phyloP scores from a whole-genome alignment of 2,113 vertebrate species.

The Antennarius striatus region DNA sequence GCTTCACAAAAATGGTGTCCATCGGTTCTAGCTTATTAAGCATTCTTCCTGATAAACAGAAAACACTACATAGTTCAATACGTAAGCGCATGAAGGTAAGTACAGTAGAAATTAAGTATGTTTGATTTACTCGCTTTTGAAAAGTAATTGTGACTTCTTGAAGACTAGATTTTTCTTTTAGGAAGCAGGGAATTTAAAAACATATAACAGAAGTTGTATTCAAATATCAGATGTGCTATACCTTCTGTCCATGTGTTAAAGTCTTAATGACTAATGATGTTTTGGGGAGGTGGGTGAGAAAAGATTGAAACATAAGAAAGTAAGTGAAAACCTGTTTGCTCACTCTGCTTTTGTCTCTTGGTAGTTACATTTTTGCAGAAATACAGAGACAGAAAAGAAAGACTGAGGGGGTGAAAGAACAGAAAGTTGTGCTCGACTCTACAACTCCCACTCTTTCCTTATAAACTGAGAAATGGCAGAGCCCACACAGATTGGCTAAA shows the following conservation, averaged over 20 bases:
- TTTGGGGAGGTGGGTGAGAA: constrained; percentile 44
- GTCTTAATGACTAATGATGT: constrained; percentile 21
- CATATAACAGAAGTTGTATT: too few relatives aligned
- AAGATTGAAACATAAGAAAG: constrained; percentile 21
- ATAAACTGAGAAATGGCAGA: constrained; percentile 65
- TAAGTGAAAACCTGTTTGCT: constrained; percentile 61
- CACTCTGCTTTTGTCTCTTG: constrained; percentile 71
- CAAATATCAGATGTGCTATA: too few relatives aligned
- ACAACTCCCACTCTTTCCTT: constrained; percentile 72
- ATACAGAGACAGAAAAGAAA: constrained; percentile 33
- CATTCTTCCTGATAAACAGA: constrained; percentile 83
- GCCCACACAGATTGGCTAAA: constrained; percentile 48
- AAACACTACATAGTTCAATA: not conserved
- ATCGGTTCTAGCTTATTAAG: constrained; percentile 92
- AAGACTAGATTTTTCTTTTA: not conserved
- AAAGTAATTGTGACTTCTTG: not conserved
- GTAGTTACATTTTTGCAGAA: constrained; percentile 65
- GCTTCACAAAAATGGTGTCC: constrained; percentile 99
- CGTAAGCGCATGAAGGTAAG: not conserved
- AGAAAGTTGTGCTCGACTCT: constrained; percentile 66
- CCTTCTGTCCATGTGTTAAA: not conserved
- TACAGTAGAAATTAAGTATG: not conserved
- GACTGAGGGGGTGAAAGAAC: constrained; percentile 30
- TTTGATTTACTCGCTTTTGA: not conserved
- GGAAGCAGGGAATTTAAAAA: not conserved